Evolutionary conservation across 92 coral and sea anemone species (phyloP).

Genomic region (Porites rus): DNA sequence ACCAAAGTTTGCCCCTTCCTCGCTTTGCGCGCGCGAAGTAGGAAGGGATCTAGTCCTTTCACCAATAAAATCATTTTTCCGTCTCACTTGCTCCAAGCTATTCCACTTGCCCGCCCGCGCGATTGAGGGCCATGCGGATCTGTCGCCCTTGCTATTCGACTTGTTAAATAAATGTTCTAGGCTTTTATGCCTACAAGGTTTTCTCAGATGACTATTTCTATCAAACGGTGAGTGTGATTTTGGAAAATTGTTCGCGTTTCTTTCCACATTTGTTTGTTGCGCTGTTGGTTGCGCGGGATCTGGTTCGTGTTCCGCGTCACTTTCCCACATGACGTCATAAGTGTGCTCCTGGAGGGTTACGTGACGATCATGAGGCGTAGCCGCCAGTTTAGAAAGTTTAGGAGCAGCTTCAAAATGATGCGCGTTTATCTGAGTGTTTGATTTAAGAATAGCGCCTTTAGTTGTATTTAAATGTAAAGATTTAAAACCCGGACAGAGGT

Average conservation of each 20-base stretch:
- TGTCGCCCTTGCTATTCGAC: slow-evolving; percentile 56
- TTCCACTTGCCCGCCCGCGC: slow-evolving; percentile 90
- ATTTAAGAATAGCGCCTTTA: slow-evolving; percentile 2
- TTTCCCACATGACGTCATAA: slow-evolving; percentile 90
- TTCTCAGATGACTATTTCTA: slow-evolving; percentile 69
- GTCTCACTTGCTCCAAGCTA: slow-evolving; percentile 85
- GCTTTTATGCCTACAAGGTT: slow-evolving; percentile 81
- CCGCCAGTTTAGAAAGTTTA: slow-evolving; percentile 61
- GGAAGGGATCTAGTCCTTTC: slow-evolving; percentile 78
- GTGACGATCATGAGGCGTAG: slow-evolving; percentile 80
- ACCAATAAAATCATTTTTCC: slow-evolving; percentile 72
- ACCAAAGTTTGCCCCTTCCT: slow-evolving; percentile 57
- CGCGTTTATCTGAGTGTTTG: slow-evolving; percentile 31
- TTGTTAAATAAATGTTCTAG: slow-evolving; percentile 71
- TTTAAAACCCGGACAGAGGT: background rate
- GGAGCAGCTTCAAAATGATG: slow-evolving; percentile 84
- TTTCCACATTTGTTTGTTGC: slow-evolving; percentile 31
- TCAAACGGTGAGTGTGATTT: slow-evolving; percentile 66
- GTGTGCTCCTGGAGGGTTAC: slow-evolving; percentile 64
- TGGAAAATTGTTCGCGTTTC: slow-evolving; percentile 22
- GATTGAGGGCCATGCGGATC: slow-evolving; percentile 71
- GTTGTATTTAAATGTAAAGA: background rate
- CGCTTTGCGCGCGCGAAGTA: slow-evolving; percentile 72
- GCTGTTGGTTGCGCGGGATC: slow-evolving; percentile 30
- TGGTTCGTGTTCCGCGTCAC: slow-evolving; percentile 81